phyloP scores from a whole-genome alignment of 2,113 vertebrate genomes.

The Ptyas mucosa region DNA sequence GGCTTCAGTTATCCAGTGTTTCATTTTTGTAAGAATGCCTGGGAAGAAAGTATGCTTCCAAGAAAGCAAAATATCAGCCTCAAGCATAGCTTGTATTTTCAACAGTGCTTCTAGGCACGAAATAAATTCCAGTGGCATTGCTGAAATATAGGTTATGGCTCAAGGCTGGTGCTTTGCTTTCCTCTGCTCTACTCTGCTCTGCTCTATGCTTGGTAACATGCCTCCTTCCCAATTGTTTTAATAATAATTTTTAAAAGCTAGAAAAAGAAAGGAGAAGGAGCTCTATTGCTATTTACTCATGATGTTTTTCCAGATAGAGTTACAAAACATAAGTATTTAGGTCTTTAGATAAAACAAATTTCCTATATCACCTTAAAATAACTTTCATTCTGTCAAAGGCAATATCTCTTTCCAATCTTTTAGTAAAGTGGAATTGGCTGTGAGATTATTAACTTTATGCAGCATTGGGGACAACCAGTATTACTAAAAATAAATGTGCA shows the following conservation, averaged over 20 bases:
- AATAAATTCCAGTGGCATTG: neutral
- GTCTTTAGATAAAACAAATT: neutral
- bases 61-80: neutral
- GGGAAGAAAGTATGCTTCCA: neutral
- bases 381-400: neutral
- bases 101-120: neutral
- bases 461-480: slow-evolving; percentile 31
- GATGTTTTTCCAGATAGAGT: neutral
- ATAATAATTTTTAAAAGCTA: neutral
- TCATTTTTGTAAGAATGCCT: neutral
- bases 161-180: neutral
- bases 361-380: neutral
- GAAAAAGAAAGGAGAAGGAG: neutral
- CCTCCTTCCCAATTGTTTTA: neutral
- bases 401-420: slow-evolving; percentile 30
- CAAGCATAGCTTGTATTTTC: neutral
- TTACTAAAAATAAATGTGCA: slow-evolving; percentile 38
- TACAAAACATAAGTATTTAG: neutral
- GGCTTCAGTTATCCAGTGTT: neutral
- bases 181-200: neutral
- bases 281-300: neutral
- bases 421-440: slow-evolving; percentile 18
- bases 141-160: neutral
- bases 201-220: neutral
- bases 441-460: slow-evolving; percentile 21